Base-by-base conservation (phyloP, 2,888 invertebrate genomes). In the Caenorhabditis zanzibari region DNA sequence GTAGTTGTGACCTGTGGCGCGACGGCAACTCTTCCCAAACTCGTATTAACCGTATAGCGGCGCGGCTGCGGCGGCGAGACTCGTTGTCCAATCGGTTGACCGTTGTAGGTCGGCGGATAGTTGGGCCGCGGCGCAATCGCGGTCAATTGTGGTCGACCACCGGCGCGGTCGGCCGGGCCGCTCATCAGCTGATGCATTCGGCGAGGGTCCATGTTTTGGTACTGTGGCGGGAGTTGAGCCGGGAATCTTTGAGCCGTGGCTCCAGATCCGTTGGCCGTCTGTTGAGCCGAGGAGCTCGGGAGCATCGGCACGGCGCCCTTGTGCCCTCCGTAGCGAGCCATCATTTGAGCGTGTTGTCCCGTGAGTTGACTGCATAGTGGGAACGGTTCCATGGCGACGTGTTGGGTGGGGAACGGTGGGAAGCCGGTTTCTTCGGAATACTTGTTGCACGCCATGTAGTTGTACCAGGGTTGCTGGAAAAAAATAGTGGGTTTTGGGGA, bases 391-490 rank as follows among this genome's bases (percentile, higher is more conserved):
- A 38, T 2, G 1, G 22, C 16, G 1, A n/a, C 24, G 6, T 54
- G 35, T 6, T 41, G 41, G 22, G 6, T 16, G 1, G 14, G 19
- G 54, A 77, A 77, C 1, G 24, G 9, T 41, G 76, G 76, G 38
- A 54, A 47, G 19, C 56, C 59, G 1, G 47, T 52, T 24, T 77
- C 69, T 16, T 69, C 68, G 28, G 28, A n/a, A 22, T 69, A 24
- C 16, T 19, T 12, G 54, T 77, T 77, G 76, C n/a, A 22, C 16
- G 76, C 76, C 24, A 69, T 52, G 54, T 26, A 77, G 44, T 22
- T 77, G 76, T 64, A 74, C 64, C 64, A 74, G 26, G 73, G 14
- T 74, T 74, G 74, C 64, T 73, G 54, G 52, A 32, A 73, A 59
- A 1, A 26, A 32, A 32, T 32, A 32, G 32, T 4, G 32, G 32